A percentile compares a stretch with the other conserved stretches of the same genome.
These are phyloP conservation scores for Erethizon dorsatum DNA, from an alignment of 2,797 vertebrate species.

Conservation along the genomic window DNA sequence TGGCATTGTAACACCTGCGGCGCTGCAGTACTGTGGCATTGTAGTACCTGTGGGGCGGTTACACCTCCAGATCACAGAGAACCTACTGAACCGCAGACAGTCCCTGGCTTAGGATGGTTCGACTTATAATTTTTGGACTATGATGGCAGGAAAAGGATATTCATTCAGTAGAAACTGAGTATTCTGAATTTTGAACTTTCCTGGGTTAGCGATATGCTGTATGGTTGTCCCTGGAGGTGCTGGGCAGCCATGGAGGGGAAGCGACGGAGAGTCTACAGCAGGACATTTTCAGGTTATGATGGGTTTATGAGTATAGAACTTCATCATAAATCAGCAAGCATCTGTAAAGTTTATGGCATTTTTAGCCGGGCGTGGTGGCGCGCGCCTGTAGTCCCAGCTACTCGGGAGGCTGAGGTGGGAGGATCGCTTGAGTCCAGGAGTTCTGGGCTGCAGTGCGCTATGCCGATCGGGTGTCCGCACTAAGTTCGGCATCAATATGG, in stretches of 20 bases:
- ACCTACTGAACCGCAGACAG: not conserved
- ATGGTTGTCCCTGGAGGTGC: not conserved
- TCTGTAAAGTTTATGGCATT: not conserved
- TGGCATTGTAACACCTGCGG: too few species aligned
- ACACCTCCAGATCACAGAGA: not conserved
- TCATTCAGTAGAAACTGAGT: not conserved
- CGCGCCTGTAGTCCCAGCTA: not conserved
- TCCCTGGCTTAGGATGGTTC: not conserved
- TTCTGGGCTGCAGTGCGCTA: constrained; percentile 71
- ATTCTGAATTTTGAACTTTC: not conserved
- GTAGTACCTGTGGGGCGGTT: too few species aligned
- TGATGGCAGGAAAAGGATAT: not conserved
- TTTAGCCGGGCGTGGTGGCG: not conserved
- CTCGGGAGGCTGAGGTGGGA: not conserved
- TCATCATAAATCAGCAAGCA: not conserved
- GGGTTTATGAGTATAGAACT: not conserved
- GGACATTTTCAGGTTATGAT: not conserved
- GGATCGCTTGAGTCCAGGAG: not conserved
- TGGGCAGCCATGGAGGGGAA: too few species aligned
- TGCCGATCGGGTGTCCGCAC: constrained; percentile 82
- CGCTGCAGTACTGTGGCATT: not conserved
- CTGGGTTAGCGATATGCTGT: not conserved
- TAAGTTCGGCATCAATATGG: constrained; percentile 67
- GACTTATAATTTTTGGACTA: not conserved
- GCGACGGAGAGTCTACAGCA: too few species aligned